Percentiles rank a stretch among this genome's conserved stretches.
phyloP scores from a whole-genome alignment of 2,113 vertebrate genomes.

The Gymnogyps californianus region DNA sequence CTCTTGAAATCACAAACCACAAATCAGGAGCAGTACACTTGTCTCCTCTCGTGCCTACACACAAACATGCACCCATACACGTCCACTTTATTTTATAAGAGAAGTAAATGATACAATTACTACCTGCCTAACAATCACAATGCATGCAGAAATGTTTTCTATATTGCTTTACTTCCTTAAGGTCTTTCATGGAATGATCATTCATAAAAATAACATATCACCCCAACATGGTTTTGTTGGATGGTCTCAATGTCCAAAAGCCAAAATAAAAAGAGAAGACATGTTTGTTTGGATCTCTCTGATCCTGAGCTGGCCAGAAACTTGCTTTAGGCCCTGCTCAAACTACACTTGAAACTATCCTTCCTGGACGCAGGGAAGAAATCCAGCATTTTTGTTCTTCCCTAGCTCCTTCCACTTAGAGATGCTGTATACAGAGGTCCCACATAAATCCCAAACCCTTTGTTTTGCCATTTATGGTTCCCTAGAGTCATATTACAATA shows the following conservation, averaged over 20 bases:
- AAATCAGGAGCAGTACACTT: background rate
- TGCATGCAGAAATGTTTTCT: background rate
- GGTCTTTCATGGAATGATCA: background rate
- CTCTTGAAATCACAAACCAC: background rate
- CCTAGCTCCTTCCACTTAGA: background rate
- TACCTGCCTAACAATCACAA: background rate
- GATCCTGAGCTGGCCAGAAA: background rate
- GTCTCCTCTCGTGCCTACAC: background rate
- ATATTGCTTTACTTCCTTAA: background rate
- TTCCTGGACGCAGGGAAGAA: background rate
- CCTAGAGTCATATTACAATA: constrained; percentile 33
- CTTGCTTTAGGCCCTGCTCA: background rate
- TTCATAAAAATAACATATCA: background rate
- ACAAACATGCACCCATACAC: background rate
- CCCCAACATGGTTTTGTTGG: background rate
- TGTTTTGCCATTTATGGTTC: constrained; percentile 18
- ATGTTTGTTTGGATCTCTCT: background rate
- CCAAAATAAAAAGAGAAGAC: background rate
- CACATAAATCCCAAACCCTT: background rate
- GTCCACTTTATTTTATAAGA: background rate
- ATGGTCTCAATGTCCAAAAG: background rate
- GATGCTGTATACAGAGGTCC: background rate
- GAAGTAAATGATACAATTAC: background rate
- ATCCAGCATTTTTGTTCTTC: background rate
- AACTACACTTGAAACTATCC: background rate